A percentile compares a stretch with the other conserved stretches of the same genome.
Evolutionary conservation across 2,888 invertebrate genomes (phyloP).

Genomic region (Smittia aterrima): DNA sequence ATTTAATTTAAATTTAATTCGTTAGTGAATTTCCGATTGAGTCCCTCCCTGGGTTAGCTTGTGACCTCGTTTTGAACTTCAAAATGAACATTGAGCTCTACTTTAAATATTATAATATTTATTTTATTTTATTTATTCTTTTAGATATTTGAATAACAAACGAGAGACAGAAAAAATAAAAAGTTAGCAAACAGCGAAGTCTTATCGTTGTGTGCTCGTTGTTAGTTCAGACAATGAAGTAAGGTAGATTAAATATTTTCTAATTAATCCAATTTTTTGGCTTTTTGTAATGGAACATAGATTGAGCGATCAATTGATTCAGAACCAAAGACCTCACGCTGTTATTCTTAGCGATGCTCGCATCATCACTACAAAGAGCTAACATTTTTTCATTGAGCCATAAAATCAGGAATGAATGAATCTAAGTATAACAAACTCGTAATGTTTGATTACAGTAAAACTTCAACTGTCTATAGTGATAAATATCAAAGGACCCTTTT

Average conservation of each 20-base stretch:
- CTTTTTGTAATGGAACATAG: no score
- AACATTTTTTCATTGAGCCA: not conserved
- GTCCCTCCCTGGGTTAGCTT: not conserved
- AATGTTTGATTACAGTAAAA: slow-evolving; percentile 33
- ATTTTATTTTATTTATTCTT: slow-evolving; percentile 36
- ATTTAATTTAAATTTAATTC: not conserved
- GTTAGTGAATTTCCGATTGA: not conserved
- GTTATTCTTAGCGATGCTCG: not conserved
- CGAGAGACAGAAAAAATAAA: slow-evolving; percentile 20
- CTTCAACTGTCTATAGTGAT: slow-evolving; percentile 35
- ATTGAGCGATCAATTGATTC: no score
- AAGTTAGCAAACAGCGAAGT: no score
- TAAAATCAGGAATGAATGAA: slow-evolving; percentile 25
- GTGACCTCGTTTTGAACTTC: slow-evolving; percentile 20
- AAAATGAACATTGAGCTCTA: slow-evolving; percentile 22
- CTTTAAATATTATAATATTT: slow-evolving; percentile 39
- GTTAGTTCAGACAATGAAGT: not conserved
- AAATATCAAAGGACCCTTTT: slow-evolving; percentile 41
- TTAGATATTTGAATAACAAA: slow-evolving; percentile 31
- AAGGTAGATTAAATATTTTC: not conserved
- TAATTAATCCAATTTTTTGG: not conserved
- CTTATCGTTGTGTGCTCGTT: slow-evolving; percentile 33
- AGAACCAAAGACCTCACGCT: slow-evolving; percentile 34
- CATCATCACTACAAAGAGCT: not conserved
- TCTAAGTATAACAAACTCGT: slow-evolving; percentile 21